phyloP scores from a whole-genome alignment of 2,113 vertebrate genomes.

The western clawed frog (Xenopus tropicalis) region UCB_Xtro_10.0 CM004451.2:157001-157500 shows the following conservation, averaged over 20 bases:
- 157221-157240: too few species aligned
- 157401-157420: neutral
- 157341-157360: neutral
- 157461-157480: slow-evolving; percentile 26
- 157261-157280: too few species aligned
- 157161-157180: too few species aligned
- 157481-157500: slow-evolving; percentile 2
- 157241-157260: too few species aligned
- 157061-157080: neutral
- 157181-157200: too few species aligned
- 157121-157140: too few species aligned
- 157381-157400: neutral
- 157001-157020: too few species aligned
- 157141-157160: too few species aligned
- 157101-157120: too few species aligned
- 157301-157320: neutral
- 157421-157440: slow-evolving; percentile 20
- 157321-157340: neutral
- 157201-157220: neutral
- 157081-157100: too few species aligned
- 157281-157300: neutral
- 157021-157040: neutral
- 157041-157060: slow-evolving; percentile 2
- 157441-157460: slow-evolving; percentile 36
- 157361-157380: slow-evolving; percentile 9